A percentile compares a stretch with the other conserved stretches of the same genome.
Conservation (phyloP, 2,797 vertebrate genomes). For the Alosa sapidissima region DNA sequence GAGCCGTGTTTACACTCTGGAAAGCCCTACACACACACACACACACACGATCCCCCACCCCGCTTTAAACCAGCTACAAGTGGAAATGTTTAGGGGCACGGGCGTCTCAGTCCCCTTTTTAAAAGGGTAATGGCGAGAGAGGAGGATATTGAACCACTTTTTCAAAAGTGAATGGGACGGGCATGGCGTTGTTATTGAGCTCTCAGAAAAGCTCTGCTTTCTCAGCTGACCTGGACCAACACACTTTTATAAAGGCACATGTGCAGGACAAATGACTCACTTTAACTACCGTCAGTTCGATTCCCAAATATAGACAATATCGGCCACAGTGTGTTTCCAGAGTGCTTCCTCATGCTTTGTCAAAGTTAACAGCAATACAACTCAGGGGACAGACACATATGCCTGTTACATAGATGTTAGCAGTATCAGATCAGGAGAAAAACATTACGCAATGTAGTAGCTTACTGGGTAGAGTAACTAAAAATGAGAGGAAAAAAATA, state of each 20-base stretch:
- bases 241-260: not conserved
- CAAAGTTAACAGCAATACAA: not conserved
- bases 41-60: conserved; percentile 44
- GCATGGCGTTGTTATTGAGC: too few relatives aligned
- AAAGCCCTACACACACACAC: conserved; percentile 23
- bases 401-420: too few relatives aligned
- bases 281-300: not conserved
- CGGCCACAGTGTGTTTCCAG: not conserved
- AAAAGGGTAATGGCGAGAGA: too few relatives aligned
- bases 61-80: too few relatives aligned
- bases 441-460: not conserved
- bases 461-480: too few relatives aligned
- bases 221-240: too few relatives aligned
- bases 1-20: not conserved
- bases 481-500: too few relatives aligned
- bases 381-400: not conserved
- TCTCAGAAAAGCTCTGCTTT: too few relatives aligned
- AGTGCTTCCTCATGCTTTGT: not conserved
- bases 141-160: too few relatives aligned
- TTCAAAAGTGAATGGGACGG: too few relatives aligned
- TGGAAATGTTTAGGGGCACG: too few relatives aligned
- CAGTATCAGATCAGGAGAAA: not conserved
- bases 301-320: not conserved
- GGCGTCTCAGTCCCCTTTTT: too few relatives aligned
- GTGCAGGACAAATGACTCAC: not conserved